A percentile compares a stretch with the other conserved stretches of the same genome.
phyloP scores from a whole-genome alignment of 2,113 vertebrate species.

The Bolborhynchus lineola region DNA sequence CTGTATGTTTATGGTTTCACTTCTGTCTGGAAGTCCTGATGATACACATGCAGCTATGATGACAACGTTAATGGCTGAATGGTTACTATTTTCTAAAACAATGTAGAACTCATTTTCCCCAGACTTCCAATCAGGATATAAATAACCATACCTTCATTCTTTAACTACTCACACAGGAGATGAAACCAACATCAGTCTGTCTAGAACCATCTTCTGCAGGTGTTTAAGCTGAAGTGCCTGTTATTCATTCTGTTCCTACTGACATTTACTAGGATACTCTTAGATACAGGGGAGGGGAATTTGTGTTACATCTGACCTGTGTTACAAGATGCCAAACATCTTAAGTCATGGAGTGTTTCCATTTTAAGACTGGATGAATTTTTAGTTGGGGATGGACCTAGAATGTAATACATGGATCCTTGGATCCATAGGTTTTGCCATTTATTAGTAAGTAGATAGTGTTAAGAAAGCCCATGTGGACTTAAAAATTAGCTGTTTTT shows the following conservation, averaged over 20 bases:
- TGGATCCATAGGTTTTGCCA: background rate
- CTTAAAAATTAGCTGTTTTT: background rate
- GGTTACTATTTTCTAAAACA: background rate
- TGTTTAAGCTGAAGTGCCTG: background rate
- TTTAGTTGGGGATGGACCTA: background rate
- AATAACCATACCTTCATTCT: background rate
- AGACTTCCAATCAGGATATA: background rate
- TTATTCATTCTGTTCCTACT: background rate
- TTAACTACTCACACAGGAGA: background rate
- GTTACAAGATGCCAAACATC: background rate
- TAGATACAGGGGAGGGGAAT: background rate
- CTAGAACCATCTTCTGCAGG: background rate
- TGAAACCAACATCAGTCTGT: background rate
- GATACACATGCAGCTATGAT: background rate
- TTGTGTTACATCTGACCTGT: background rate
- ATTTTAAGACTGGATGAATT: background rate
- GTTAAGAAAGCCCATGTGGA: background rate
- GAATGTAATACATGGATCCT: background rate
- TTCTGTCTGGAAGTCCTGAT: background rate
- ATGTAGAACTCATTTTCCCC: background rate
- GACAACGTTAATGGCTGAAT: background rate
- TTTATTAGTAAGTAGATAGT: background rate
- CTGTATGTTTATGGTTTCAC: background rate
- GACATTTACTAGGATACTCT: background rate
- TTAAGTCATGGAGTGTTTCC: background rate